A percentile compares a stretch with the other conserved stretches of the same genome.
Evolutionary conservation across 2,113 vertebrate species (phyloP).

Genomic region (Urocolius indicus): DNA sequence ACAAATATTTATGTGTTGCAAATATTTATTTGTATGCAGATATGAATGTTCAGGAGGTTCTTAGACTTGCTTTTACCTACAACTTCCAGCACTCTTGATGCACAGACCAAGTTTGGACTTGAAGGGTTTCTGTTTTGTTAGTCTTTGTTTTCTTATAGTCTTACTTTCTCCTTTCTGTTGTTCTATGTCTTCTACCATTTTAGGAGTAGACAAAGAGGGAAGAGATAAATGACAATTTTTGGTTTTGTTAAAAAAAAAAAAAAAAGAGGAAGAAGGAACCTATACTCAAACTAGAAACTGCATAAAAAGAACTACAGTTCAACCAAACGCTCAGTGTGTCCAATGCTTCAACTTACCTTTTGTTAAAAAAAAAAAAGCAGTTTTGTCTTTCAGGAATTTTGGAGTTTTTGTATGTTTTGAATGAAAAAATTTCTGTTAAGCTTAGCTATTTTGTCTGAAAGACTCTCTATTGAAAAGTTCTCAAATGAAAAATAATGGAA

Average conservation of each 20-base stretch:
- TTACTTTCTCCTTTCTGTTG: background rate
- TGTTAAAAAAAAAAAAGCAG: background rate
- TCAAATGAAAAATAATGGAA: background rate
- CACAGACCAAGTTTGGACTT: background rate
- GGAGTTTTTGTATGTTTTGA: background rate
- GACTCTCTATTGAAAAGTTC: background rate
- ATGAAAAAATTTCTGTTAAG: background rate
- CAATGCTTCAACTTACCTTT: background rate
- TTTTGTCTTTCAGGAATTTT: slow-evolving; percentile 11
- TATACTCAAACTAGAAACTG: background rate
- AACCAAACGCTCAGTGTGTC: background rate
- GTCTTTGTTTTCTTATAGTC: background rate
- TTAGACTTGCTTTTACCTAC: background rate
- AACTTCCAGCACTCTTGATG: background rate
- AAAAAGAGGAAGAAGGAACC: background rate
- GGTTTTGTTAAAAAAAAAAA: too few relatives aligned
- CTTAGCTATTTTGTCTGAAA: background rate
- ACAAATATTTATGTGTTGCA: background rate
- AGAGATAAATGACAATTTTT: background rate
- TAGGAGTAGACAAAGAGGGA: background rate
- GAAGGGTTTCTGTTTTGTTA: background rate
- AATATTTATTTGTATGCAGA: background rate
- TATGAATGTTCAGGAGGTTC: background rate
- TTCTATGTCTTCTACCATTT: background rate
- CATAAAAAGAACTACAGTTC: background rate